Conservation (phyloP, 1,140 invertebrate genomes). For the Phymastichus coffea region DNA sequence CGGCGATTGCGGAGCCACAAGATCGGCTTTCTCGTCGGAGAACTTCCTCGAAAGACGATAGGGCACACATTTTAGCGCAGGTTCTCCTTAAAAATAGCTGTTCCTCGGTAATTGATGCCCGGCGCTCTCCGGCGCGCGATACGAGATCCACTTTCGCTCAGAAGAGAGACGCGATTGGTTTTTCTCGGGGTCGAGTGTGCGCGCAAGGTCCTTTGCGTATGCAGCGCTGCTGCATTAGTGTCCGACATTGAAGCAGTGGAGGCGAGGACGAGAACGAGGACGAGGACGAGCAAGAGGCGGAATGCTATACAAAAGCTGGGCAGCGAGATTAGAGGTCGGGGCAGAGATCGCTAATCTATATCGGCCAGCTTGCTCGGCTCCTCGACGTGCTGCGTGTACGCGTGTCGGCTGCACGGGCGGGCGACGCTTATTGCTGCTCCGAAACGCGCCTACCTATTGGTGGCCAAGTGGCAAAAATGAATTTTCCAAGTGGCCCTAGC, state of each 20-base stretch:
- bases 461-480: background rate
- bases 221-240: background rate
- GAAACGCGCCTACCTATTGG: background rate
- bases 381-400: background rate
- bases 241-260: conserved; percentile 9
- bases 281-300: background rate
- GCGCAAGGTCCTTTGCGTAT: background rate
- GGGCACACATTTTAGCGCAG: conserved; percentile 1
- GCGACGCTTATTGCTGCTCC: background rate
- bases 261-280: no score
- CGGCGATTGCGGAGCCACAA: no score
- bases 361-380: background rate
- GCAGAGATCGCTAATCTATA: no score
- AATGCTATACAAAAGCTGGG: background rate
- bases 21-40: conserved; percentile 7
- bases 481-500: background rate
- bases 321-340: background rate
- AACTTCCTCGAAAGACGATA: conserved; percentile 7
- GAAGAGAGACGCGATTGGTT: background rate
- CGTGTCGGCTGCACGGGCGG: background rate
- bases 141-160: background rate
- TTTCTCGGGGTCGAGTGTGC: background rate
- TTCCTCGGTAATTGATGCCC: conserved; percentile 11
- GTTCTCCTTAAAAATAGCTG: conserved; percentile 9
- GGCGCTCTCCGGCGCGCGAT: no score